Percentiles rank a stretch among this genome's conserved stretches.
Conservation (phyloP, 2,797 vertebrate genomes). For the Ctenochaetus hawaiiensis region DNA sequence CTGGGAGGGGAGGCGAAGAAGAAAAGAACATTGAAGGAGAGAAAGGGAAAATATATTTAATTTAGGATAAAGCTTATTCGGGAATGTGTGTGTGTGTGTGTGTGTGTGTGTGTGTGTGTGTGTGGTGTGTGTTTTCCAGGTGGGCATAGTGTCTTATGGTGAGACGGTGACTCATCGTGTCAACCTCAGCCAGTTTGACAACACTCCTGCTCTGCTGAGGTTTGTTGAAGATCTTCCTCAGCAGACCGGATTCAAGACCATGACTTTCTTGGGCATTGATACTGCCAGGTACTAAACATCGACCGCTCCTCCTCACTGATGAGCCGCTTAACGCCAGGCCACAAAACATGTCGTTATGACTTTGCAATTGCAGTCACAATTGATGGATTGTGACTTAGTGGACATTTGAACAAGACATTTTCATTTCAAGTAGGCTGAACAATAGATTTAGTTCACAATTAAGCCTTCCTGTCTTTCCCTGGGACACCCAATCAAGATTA, state of each 20-base stretch:
- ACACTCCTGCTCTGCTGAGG: conserved; percentile 83
- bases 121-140: conserved; percentile 84
- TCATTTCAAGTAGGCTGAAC: background rate
- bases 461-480: background rate
- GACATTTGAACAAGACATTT: background rate
- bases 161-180: conserved; percentile 92
- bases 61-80: conserved; percentile 27
- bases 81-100: conserved; percentile 23
- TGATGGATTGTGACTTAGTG: too few species aligned
- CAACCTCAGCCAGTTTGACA: conserved; percentile 92
- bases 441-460: background rate
- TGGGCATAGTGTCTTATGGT: conserved; percentile 97
- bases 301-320: background rate
- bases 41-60: conserved; percentile 35
- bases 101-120: background rate
- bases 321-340: background rate
- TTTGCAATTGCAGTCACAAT: too few species aligned
- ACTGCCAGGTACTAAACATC: conserved; percentile 88
- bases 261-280: conserved; percentile 94
- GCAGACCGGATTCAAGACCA: conserved; percentile 89
- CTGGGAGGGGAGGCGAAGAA: conserved; percentile 38
- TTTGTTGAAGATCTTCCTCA: conserved; percentile 87
- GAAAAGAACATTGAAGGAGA: conserved; percentile 7
- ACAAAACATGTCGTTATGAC: background rate
- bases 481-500: too few species aligned